Evolutionary conservation across 2,797 vertebrate species (phyloP).

Genomic region (Chromis chromis): DNA sequence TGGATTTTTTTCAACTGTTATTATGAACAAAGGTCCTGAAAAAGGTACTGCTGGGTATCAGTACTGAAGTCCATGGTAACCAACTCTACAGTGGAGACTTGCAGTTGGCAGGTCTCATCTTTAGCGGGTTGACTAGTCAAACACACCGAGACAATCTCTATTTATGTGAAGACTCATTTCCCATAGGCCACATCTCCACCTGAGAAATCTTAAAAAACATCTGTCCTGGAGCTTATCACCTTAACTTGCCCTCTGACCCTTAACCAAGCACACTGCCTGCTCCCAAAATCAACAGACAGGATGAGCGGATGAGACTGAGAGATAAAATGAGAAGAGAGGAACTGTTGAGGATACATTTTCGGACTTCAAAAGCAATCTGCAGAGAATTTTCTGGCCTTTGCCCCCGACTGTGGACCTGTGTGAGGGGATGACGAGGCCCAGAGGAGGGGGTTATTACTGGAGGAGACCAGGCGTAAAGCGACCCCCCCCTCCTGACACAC

Average conservation of each 20-base stretch:
- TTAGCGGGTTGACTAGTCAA: conserved; percentile 19
- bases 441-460: conserved; percentile 88
- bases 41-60: no score
- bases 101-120: conserved; percentile 20
- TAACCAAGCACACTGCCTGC: conserved; percentile 70
- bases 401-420: conserved; percentile 80
- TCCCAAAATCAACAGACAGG: conserved; percentile 80
- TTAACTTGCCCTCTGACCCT: conserved; percentile 84
- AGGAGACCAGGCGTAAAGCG: conserved; percentile 90
- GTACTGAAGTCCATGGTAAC: no score
- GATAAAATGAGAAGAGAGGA: conserved; percentile 80
- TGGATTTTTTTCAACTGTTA: no score
- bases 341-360: conserved; percentile 90
- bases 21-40: no score
- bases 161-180: conserved; percentile 63
- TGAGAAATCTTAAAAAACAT: conserved; percentile 67
- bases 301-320: conserved; percentile 72
- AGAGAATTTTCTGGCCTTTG: conserved; percentile 93
- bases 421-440: conserved; percentile 83
- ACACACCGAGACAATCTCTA: conserved; percentile 36
- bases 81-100: background rate
- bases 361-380: conserved; percentile 92
- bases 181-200: conserved; percentile 25
- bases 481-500: conserved; percentile 47
- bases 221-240: conserved; percentile 81